phyloP scores from a whole-genome alignment of 1,140 invertebrate genomes.

The Rhagoletis pomonella region DNA sequence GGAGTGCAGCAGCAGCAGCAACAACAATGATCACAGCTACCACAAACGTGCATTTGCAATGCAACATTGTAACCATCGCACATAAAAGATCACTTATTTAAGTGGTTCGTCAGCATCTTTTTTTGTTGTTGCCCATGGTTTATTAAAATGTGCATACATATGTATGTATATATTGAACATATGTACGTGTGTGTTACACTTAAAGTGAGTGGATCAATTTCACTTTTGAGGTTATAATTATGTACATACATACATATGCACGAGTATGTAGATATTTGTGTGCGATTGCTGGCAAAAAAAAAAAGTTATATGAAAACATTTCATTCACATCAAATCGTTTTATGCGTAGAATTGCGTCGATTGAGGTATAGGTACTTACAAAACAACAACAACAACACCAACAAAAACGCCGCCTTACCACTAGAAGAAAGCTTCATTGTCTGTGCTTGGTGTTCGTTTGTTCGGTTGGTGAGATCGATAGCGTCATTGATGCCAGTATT shows the following conservation, averaged over 20 bases:
- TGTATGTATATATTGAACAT: not conserved
- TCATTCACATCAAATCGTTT: slow-evolving; percentile 4
- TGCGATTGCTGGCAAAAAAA: not conserved
- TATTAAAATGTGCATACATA: not conserved
- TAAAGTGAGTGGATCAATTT: slow-evolving; percentile 29
- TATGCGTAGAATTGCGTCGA: not conserved
- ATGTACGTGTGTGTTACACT: not conserved
- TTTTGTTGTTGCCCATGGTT: slow-evolving; percentile 14
- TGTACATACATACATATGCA: not conserved
- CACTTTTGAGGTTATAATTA: slow-evolving; percentile 38
- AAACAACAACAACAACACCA: not conserved
- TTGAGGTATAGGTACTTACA: slow-evolving; percentile 19
- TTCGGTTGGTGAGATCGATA: not conserved
- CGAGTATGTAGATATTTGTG: not conserved
- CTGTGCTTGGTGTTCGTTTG: not conserved
- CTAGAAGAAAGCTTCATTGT: slow-evolving; percentile 22
- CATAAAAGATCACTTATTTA: slow-evolving; percentile 37
- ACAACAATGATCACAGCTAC: not conserved
- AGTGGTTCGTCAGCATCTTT: slow-evolving; percentile 5
- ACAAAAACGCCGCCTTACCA: not conserved
- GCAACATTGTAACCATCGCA: slow-evolving; percentile 2
- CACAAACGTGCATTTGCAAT: not conserved
- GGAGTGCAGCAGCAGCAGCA: not conserved
- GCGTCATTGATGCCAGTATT: slow-evolving; percentile 42
- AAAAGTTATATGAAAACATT: not conserved